Base-by-base conservation (phyloP, 2,113 vertebrate species). In the Notechis scutatus region DNA sequence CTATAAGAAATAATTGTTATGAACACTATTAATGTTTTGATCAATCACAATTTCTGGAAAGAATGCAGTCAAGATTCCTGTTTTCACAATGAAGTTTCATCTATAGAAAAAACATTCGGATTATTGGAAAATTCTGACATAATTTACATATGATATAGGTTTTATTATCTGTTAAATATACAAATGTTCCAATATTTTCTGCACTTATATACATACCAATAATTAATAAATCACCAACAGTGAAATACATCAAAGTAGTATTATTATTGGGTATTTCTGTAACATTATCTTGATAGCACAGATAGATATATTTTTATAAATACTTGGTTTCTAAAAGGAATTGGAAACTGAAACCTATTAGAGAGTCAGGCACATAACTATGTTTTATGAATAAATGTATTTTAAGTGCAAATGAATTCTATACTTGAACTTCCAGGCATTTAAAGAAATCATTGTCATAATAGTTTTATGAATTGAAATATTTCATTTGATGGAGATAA, bases 351-450 rank as follows among this genome's bases (percentile, higher is more conserved):
- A 47, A 86, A 52, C 39, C 5, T 88, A 74, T 92, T 23, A 56
- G 52, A 47, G 81, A 85, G 15, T 2, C 20, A 45, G 87, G 2
- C 12, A n/a, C 23, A 81, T 85, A 90, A 24, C 21, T 86, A 86
- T 20, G 20, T 93, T 90, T 90, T 86, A 89, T 85, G 55, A 93
- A 96, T 94, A 93, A 95, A 96, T 92, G 57, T 94, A 57, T 95
- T 95, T 81, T 94, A 96, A 89, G 90, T 64, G n/a, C 91, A 91
- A 91, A 95, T 96, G 92, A 96, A 95, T 95, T 94, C 94, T 91
- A 45, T 34, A 86, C 47, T 95, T 95, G 74, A 93, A 94, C 59
- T 94, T 95, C 69, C 91, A 93, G 90, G n/a, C n/a, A 54, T 90
- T 91, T 93, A 94, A 94, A 96, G 94, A 95, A 74, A 95, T 52